Evolutionary conservation across 2,888 invertebrate genomes (phyloP).

Genomic region (Eudasyphora cyanicolor): DNA sequence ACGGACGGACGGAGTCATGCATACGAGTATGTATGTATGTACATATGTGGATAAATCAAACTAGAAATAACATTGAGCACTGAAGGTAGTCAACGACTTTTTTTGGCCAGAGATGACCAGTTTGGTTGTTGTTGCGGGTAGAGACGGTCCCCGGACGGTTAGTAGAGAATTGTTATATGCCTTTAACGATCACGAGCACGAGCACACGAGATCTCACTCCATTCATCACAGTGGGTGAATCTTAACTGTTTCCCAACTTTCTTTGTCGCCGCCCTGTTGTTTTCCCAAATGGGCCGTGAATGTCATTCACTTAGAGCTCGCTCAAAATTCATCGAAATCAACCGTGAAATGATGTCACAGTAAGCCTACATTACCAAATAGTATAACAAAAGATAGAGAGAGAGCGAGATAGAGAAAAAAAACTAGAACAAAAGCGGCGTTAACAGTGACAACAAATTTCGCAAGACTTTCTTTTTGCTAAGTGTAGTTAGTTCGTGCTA

Average conservation of each 20-base stretch:
- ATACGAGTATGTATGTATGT: background rate
- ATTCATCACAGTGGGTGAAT: too few relatives aligned
- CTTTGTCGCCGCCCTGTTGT: conserved; percentile 14
- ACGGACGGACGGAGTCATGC: conserved; percentile 43
- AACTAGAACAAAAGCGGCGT: conserved; percentile 66
- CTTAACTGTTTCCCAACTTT: background rate
- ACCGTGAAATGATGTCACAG: conserved; percentile 77
- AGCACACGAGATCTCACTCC: conserved; percentile 32
- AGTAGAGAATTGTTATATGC: conserved; percentile 39
- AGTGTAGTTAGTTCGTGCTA: conserved; percentile 5
- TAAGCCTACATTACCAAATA: conserved; percentile 42
- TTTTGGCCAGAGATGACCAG: conserved; percentile 55
- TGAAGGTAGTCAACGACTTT: conserved; percentile 52
- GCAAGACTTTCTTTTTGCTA: conserved; percentile 48
- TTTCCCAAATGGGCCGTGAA: conserved; percentile 29
- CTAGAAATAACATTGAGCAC: conserved; percentile 58
- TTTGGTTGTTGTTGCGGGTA: conserved; percentile 30
- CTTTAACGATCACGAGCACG: background rate
- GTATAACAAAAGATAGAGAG: too few relatives aligned
- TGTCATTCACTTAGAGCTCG: too few relatives aligned
- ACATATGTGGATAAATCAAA: conserved; percentile 34
- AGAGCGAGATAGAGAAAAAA: too few relatives aligned
- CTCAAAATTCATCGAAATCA: conserved; percentile 72
- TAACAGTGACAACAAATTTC: conserved; percentile 60
- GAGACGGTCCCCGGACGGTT: conserved; percentile 30